phyloP scores from a whole-genome alignment of 1,140 invertebrate genomes.

The Berghia stephanieae region DNA sequence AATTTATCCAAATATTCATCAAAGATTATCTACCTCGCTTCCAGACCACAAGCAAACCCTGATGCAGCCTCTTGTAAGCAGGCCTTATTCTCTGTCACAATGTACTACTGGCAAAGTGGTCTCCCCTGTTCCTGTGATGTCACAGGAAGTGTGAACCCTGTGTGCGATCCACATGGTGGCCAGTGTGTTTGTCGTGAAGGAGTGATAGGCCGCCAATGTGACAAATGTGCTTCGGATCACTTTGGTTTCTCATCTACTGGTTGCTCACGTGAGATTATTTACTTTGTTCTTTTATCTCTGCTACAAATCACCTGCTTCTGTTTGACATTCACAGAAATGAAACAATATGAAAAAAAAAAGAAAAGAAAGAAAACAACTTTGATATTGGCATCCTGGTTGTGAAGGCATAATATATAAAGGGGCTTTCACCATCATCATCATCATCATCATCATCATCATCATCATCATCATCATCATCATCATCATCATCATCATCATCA shows the following conservation, averaged over 20 bases:
- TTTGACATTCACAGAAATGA: too few relatives aligned
- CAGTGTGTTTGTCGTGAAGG: slow-evolving; percentile 23
- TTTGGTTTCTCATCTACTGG: slow-evolving; percentile 18
- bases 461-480: slow-evolving; percentile 9
- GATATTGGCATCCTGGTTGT: too few relatives aligned
- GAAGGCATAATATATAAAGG: too few relatives aligned
- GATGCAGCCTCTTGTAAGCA: not conserved
- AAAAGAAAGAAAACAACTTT: too few relatives aligned
- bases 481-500: slow-evolving; percentile 1
- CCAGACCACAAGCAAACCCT: slow-evolving; percentile 6
- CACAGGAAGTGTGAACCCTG: not conserved
- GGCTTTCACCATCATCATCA: slow-evolving; percentile 6
- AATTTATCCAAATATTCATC: too few relatives aligned
- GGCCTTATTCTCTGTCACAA: slow-evolving; percentile 16
- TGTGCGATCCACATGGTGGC: slow-evolving; percentile 18
- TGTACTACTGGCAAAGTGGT: slow-evolving; percentile 22
- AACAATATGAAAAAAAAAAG: too few relatives aligned
- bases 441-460: slow-evolving; percentile 9
- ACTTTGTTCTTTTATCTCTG: too few relatives aligned
- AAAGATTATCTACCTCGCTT: too few relatives aligned
- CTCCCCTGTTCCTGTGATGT: slow-evolving; percentile 31
- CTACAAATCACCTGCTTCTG: too few relatives aligned
- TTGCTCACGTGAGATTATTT: too few relatives aligned
- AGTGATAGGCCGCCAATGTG: slow-evolving; percentile 19
- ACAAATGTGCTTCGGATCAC: slow-evolving; percentile 24